Evolutionary conservation across 2,888 invertebrate genomes (phyloP).

Genomic region (Eupithecia dodoneata): DNA sequence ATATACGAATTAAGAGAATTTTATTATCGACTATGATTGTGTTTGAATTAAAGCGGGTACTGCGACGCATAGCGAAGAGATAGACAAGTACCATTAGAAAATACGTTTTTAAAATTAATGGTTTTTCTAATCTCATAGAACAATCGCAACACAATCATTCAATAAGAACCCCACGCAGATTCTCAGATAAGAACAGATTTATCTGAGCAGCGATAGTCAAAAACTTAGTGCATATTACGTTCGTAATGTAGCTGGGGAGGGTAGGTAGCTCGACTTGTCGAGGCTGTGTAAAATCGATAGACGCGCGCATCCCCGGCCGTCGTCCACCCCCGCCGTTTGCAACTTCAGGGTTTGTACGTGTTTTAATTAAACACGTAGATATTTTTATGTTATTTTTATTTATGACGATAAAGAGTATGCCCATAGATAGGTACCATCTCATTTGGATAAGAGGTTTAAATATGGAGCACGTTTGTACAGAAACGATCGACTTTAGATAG

Average conservation of each 20-base stretch:
- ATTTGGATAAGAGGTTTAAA: neutral
- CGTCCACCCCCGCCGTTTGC: slow-evolving; percentile 48
- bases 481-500: neutral
- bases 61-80: neutral
- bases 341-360: slow-evolving; percentile 62
- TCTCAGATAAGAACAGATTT: neutral
- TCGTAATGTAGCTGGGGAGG: slow-evolving; percentile 57
- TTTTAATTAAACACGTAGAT: slow-evolving; percentile 47
- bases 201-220: neutral
- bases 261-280: slow-evolving; percentile 49
- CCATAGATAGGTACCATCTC: neutral
- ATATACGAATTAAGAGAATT: too few relatives aligned
- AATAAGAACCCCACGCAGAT: neutral
- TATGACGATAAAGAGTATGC: neutral
- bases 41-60: neutral
- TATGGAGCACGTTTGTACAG: neutral
- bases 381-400: neutral
- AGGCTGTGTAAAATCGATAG: slow-evolving; percentile 73
- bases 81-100: neutral
- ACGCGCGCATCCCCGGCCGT: slow-evolving; percentile 70
- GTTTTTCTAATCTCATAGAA: neutral
- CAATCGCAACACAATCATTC: neutral
- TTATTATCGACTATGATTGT: neutral
- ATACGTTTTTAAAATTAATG: neutral
- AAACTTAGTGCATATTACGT: slow-evolving; percentile 37